A percentile compares a stretch with the other conserved stretches of the same genome.
phyloP scores from a whole-genome alignment of 92 coral and sea anemone genomes.

The Montipora capitata region DNA sequence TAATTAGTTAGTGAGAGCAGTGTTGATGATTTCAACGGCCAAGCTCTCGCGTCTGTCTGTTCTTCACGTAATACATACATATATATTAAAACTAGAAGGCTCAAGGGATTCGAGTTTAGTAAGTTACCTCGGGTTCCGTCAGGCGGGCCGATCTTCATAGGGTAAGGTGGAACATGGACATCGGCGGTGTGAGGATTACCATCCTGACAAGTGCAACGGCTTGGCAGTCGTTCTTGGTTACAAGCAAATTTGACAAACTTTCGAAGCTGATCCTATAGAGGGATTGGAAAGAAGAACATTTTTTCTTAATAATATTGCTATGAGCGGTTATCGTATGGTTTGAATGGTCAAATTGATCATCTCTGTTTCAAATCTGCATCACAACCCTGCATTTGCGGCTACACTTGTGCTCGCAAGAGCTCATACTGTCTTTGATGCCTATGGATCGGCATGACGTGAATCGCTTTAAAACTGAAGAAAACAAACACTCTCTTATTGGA shows the following conservation, averaged over 20 bases:
- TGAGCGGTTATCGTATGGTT: too few species aligned
- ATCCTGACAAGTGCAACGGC: slow-evolving; percentile 97
- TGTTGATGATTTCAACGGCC: too few species aligned
- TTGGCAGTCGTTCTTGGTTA: slow-evolving; percentile 97
- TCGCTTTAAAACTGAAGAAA: background rate
- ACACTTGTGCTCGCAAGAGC: too few species aligned
- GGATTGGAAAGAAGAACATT: background rate
- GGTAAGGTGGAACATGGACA: slow-evolving; percentile 98
- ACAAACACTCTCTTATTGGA: background rate
- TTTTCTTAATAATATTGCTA: too few species aligned
- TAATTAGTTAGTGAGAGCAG: too few species aligned
- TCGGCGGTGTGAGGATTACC: slow-evolving; percentile 88
- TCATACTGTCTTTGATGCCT: background rate
- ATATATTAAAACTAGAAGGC: too few species aligned
- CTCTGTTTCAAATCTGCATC: too few species aligned
- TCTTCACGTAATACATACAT: too few species aligned
- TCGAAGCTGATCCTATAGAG: slow-evolving; percentile 89
- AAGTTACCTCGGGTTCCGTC: slow-evolving; percentile 90
- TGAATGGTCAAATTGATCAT: too few species aligned
- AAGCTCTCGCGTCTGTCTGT: too few species aligned
- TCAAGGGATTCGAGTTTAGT: too few species aligned
- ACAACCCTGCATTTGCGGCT: too few species aligned
- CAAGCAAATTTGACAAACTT: slow-evolving; percentile 99
- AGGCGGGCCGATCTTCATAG: slow-evolving; percentile 99
- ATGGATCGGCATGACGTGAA: background rate